Conservation (phyloP, 2,888 invertebrate species). For the Sarcophaga rosellei region DNA sequence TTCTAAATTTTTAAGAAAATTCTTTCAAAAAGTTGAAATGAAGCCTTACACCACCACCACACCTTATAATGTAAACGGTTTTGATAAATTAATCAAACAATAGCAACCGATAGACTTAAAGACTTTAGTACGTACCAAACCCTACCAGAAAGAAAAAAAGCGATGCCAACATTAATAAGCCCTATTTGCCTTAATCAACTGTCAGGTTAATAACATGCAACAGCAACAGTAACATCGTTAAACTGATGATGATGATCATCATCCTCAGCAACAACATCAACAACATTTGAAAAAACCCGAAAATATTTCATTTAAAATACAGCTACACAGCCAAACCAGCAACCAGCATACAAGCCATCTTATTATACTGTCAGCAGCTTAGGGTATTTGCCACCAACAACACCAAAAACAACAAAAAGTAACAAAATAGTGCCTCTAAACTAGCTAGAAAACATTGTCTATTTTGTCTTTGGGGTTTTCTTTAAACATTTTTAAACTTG, state of each 20-base stretch:
- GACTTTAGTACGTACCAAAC: background rate
- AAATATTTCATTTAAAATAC: background rate
- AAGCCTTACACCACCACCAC: no score
- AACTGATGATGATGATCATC: conserved; percentile 15
- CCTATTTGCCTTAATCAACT: conserved; percentile 32
- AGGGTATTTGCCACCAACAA: conserved; percentile 6
- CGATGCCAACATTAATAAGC: background rate
- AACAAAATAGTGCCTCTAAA: conserved; percentile 10
- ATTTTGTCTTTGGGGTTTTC: background rate
- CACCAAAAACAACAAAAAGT: background rate
- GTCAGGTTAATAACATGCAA: conserved; percentile 58
- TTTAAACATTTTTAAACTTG: conserved; percentile 31
- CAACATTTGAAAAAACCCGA: background rate
- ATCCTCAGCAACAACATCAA: background rate
- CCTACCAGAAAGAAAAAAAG: background rate
- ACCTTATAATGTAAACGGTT: no score
- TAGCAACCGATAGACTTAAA: no score
- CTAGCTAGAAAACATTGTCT: conserved; percentile 15
- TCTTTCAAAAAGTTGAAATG: no score
- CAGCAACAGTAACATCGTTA: background rate
- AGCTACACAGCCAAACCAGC: no score
- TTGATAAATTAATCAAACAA: no score
- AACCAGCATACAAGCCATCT: background rate
- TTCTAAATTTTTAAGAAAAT: background rate
- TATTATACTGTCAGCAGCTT: background rate